These are phyloP conservation scores for Potamarius usumacintae DNA, from an alignment of 2,113 vertebrate species.

Conservation along the genomic window DNA sequence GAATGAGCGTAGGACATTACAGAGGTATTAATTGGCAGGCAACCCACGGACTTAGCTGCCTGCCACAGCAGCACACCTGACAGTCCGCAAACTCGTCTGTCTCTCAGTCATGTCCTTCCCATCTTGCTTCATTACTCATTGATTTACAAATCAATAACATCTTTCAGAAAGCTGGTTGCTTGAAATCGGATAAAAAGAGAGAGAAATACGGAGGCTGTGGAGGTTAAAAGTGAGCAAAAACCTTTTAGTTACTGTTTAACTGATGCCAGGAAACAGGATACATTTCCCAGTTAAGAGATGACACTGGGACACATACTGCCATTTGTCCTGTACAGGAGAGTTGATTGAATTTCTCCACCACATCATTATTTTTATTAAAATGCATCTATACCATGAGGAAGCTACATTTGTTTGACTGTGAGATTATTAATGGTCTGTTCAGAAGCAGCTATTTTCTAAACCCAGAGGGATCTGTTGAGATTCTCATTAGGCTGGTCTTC, in stretches of 20 bases:
- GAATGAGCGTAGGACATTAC: constrained; percentile 32
- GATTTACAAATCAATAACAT: constrained; percentile 75
- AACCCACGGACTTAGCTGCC: constrained; percentile 52
- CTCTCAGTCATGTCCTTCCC: constrained; percentile 67
- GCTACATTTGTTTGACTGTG: constrained; percentile 48
- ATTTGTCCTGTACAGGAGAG: neutral
- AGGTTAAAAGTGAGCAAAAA: constrained; percentile 49
- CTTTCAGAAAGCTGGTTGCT: constrained; percentile 61
- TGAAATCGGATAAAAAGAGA: constrained; percentile 43
- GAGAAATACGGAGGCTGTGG: constrained; percentile 28
- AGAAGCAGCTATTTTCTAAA: constrained; percentile 55
- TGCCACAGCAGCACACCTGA: constrained; percentile 48
- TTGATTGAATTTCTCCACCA: constrained; percentile 13
- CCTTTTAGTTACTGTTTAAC: constrained; percentile 46
- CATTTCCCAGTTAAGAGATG: constrained; percentile 39
- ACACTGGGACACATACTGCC: constrained; percentile 22
- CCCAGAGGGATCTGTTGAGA: constrained; percentile 67
- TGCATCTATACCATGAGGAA: constrained; percentile 38
- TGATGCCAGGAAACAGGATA: constrained; percentile 38
- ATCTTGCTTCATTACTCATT: constrained; percentile 74
- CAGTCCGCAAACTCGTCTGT: constrained; percentile 55
- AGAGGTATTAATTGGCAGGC: constrained; percentile 56
- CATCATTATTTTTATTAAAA: constrained; percentile 16
- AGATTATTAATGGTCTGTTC: constrained; percentile 65
- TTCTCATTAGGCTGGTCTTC: constrained; percentile 72